These are phyloP conservation scores for Rhynchophorus ferrugineus DNA, from an alignment of 1,140 invertebrate species.

Conservation along the genomic window DNA sequence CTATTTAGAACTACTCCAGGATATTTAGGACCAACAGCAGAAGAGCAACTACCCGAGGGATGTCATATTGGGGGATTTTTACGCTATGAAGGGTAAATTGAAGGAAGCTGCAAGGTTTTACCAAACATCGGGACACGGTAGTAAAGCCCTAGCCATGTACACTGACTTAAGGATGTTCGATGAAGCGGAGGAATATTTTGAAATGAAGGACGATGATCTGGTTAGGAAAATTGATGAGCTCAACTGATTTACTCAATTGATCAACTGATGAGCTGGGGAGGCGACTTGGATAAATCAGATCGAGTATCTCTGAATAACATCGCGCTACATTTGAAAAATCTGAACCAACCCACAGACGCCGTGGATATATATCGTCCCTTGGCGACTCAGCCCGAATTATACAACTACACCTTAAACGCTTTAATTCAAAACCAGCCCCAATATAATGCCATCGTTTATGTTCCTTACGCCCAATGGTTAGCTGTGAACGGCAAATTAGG, in stretches of 20 bases:
- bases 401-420: constrained; percentile 69
- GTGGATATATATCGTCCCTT: constrained; percentile 73
- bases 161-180: constrained; percentile 98
- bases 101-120: constrained; percentile 83
- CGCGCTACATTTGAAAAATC: constrained; percentile 64
- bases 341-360: constrained; percentile 62
- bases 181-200: constrained; percentile 80
- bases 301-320: constrained; percentile 63
- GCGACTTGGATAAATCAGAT: constrained; percentile 79
- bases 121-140: constrained; percentile 71
- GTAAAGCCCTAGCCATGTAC: constrained; percentile 88
- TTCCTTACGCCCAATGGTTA: constrained; percentile 91
- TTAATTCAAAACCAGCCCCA: constrained; percentile 82
- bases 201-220: constrained; percentile 66
- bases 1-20: constrained; percentile 69
- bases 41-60: constrained; percentile 54
- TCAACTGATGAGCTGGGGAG: constrained; percentile 81
- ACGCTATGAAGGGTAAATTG: constrained; percentile 80
- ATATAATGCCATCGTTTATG: constrained; percentile 77
- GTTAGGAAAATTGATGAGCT: constrained; percentile 85
- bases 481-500: constrained; percentile 94
- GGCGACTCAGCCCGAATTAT: constrained; percentile 66
- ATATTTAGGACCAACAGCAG: constrained; percentile 52
- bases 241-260: constrained; percentile 91
- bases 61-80: constrained; percentile 77